Evolutionary conservation across 2,888 invertebrate species (phyloP), one percentile per base, ranked within the genome.

Genomic region (Drosophila ezoana): DNA sequence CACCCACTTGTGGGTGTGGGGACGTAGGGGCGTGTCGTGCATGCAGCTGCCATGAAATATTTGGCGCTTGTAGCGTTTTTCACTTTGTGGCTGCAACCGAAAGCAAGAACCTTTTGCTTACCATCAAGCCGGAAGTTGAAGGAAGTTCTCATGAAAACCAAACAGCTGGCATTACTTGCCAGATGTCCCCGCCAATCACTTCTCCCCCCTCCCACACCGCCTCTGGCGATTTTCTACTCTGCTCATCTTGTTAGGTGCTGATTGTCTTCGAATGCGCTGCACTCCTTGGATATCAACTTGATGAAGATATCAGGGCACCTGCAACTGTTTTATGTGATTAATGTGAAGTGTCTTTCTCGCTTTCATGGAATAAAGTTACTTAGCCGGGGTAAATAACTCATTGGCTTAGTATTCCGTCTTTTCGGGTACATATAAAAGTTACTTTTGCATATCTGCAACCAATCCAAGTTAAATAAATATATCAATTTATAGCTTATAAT

Each of bases 51-150:
- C 79, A 75, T 87, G 63, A 76, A 81, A 87, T 85, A 85, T 85
- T 87, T 87, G 85, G 67, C 61, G 81, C 82, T 84, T 87, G 89
- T 67, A 72, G 86, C 76, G 72, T 61, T 89, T 87, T 83, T 72
- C 69, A 65, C 88, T 81, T 89, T 84, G 81, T 63, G 70, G 67
- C 74, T 51, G 40, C 48, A 28, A 66, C 53, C 60, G 59, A 61
- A 59, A 65, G 65, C 63, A 40, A 37, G 49, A 53, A 57, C 60
- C 54, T 57, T 64, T 65, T 61, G 47, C 67, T 32, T 56, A 40
- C 59, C 61, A 63, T 58, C 77, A 72, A 66, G 45, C 60, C 72
- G 76, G 77, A 76, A 71, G 58, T 66, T 54, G 58, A 18, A 45
- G 69, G 57, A 77, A 77, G 65, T 44, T 63, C 62, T 64, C 53